Evolutionary conservation across 2,888 invertebrate genomes (phyloP).

Genomic region (Diaphora mendica): DNA sequence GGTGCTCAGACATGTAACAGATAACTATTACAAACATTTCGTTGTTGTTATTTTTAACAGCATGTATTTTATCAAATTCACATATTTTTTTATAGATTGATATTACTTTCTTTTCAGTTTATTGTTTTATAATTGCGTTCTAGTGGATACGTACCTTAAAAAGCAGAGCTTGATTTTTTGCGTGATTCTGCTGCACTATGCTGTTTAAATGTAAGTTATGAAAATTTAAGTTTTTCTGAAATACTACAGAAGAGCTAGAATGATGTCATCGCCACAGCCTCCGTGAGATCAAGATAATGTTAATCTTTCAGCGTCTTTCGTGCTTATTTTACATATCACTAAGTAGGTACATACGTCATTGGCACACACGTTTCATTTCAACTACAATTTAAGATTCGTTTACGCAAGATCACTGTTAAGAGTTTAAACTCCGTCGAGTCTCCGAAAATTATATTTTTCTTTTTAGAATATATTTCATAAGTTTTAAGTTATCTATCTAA

Average conservation of each 20-base stretch:
- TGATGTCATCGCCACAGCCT: slow-evolving; percentile 6
- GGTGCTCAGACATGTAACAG: neutral
- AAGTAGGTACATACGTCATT: slow-evolving; percentile 16
- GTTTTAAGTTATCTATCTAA: slow-evolving; percentile 32
- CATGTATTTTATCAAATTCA: neutral
- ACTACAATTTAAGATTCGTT: slow-evolving; percentile 14
- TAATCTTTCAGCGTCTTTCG: slow-evolving; percentile 11
- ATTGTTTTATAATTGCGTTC: neutral
- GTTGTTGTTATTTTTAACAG: neutral
- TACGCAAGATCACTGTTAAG: slow-evolving; percentile 43
- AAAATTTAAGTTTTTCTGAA: neutral
- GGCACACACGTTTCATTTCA: slow-evolving; percentile 20
- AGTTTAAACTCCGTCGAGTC: slow-evolving; percentile 36
- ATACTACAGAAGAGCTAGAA: neutral
- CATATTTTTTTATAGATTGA: neutral
- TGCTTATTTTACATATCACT: slow-evolving; percentile 22
- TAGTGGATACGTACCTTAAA: neutral
- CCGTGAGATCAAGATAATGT: slow-evolving; percentile 22
- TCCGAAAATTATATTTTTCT: slow-evolving; percentile 1
- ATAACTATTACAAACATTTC: neutral
- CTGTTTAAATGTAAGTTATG: neutral
- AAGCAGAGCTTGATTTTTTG: neutral
- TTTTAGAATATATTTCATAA: slow-evolving; percentile 9
- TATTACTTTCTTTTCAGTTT: neutral
- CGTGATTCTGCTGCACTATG: neutral